Percentiles rank a stretch among this genome's conserved stretches.
These are phyloP conservation scores for Budorcas taxicolor DNA, from an alignment of 2,113 vertebrate species.

Conservation along the genomic window DNA sequence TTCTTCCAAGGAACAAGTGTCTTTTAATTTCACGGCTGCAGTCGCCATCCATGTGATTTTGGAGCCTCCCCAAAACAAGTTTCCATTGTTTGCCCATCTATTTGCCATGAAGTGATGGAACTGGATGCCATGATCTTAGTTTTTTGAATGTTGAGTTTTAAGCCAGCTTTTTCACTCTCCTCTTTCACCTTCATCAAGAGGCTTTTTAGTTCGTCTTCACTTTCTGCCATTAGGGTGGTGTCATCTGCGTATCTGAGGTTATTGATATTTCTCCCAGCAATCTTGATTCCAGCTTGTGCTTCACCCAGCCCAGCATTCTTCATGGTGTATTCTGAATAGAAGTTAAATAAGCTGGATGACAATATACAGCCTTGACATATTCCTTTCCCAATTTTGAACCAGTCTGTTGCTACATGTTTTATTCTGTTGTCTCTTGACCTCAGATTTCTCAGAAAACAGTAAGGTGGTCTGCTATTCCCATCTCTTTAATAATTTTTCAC, in stretches of 20 bases:
- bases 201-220: background rate
- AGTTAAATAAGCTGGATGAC: background rate
- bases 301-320: background rate
- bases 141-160: background rate
- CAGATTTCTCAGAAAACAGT: background rate
- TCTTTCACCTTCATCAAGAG: background rate
- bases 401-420: background rate
- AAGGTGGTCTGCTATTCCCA: background rate
- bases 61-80: background rate
- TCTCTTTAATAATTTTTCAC: background rate
- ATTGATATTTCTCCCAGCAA: background rate
- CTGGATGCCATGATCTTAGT: background rate
- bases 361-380: background rate
- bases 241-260: background rate
- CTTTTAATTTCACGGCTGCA: background rate
- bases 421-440: background rate
- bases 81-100: background rate
- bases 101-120: background rate
- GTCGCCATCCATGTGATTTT: accelerated
- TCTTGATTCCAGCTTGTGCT: background rate
- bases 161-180: background rate
- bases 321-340: background rate
- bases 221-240: background rate
- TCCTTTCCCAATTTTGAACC: background rate
- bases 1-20: background rate